These are phyloP conservation scores for Hesperophylax magnus DNA, from an alignment of 1,140 invertebrate species.

Conservation along the genomic window DNA sequence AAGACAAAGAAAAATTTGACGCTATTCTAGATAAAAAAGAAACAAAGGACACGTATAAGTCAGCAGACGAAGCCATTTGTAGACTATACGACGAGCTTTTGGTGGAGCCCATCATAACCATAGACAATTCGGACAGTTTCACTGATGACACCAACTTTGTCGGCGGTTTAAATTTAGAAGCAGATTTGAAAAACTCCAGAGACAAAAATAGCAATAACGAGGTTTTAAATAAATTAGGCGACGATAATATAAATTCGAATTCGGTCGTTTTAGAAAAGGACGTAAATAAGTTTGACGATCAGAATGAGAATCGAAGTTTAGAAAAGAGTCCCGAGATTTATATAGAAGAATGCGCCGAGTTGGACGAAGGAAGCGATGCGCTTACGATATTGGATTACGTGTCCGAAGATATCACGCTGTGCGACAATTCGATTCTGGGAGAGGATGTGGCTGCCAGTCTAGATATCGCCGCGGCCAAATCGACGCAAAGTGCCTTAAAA, in stretches of 20 bases:
- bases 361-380: slow-evolving; percentile 37
- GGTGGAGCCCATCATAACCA: neutral
- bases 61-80: neutral
- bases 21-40: slow-evolving; percentile 1
- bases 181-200: neutral
- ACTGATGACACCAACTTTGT: neutral
- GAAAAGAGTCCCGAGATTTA: neutral
- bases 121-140: neutral
- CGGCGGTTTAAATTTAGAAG: neutral
- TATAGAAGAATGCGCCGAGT: slow-evolving; percentile 9
- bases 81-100: slow-evolving; percentile 4
- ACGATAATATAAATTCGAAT: slow-evolving; percentile 8
- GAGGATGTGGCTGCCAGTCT: neutral
- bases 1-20: neutral
- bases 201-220: slow-evolving; percentile 29
- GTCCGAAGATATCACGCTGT: neutral
- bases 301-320: neutral
- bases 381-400: slow-evolving; percentile 26
- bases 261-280: slow-evolving; percentile 3
- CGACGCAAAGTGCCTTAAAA: slow-evolving; percentile 20
- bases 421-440: slow-evolving; percentile 13
- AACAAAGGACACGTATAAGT: neutral
- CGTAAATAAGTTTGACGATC: neutral
- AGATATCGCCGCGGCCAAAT: neutral
- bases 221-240: neutral